Base-by-base conservation (phyloP, 2,113 vertebrate genomes). In the Cairina moschata region DNA sequence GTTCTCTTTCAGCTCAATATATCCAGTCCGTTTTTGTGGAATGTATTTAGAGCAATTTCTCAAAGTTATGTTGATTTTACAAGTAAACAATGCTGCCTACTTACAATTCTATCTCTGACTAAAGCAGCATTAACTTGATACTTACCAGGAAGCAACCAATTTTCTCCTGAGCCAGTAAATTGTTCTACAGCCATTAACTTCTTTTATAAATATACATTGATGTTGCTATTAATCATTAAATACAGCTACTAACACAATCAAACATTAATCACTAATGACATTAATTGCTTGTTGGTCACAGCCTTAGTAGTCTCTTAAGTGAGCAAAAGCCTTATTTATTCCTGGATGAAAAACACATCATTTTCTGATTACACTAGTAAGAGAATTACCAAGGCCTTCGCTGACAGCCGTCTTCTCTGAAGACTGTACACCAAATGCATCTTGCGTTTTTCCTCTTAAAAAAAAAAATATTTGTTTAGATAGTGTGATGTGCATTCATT, bases 261-360 rank as follows among this genome's bases (percentile, higher is more conserved):
- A 90, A 84, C 59, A 89, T 83, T 84, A 94, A 81, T 89, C 59
- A 93, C 50, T 80, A 86, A 83, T 73, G 77, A 77, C 87, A 95
- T 74, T 95, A 94, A 95, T 83, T 81, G 84, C 77, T 81, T 73
- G 16, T 77, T 91, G 89, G 59, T 80, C 81, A 83, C 63, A 80
- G 63, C 13, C 48, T 80, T 52, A 65, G 42, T 18, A 83, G 68
- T 77, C 59, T n/a, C 80, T 77, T 14, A 65, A 91, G 68, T 66
- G 50, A 86, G 34, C 63, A 93, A 81, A 90, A 89, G 59, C 38
- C 59, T 88, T 50, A 74, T 77, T 94, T 86, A 86, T 52, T 69
- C 56, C 83, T 60, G 48, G 23, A n/a, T 42, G 50, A 93, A 40
- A 23, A 83, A 83, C 26, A 71, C 26, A 55, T 6, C 38, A 31